Evolutionary conservation across 1,140 invertebrate species (phyloP), one percentile per base, ranked within the genome.

Genomic region (Phortica variegata): DNA sequence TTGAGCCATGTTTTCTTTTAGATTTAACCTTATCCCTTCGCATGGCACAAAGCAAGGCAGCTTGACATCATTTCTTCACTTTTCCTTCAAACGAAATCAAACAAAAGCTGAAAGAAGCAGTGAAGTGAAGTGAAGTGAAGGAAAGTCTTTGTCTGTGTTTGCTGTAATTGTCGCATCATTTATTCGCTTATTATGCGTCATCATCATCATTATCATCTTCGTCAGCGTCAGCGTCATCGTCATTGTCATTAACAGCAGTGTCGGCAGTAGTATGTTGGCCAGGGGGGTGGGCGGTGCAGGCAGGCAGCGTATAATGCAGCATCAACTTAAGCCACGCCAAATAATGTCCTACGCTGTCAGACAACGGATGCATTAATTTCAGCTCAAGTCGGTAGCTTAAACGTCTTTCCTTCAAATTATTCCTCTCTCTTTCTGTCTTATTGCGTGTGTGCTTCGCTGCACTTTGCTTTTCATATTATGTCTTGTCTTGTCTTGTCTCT

Each of bases 301-400:
- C n/a, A n/a, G 5, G 23, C 23, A 26, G 10, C 23, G 23, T 26
- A 26, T 26, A 5, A 41, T 34, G 32, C 13, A 34, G 32, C 6
- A n/a, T 6, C 32, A 42, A 51, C 49, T 55, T 46, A 43, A 19
- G 13, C 37, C 16, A 18, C 50, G 39, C 18, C 19, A 20, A 32
- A 39, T 39, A 46, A 55, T 36, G n/a, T 36, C 4, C 33, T 7
- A n/a, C 33, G n/a, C 5, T 56, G 54, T 39, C 40, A 50, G 36
- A 53, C 34, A 47, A 52, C 48, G 20, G 44, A n/a, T 34, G 44
- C 16, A 29, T 19, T 32, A 20, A 40, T 3, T 17, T 34, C 49
- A 36, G 36, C 34, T 52, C 34, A 20, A 42, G 13, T 8, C 39
- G 34, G n/a, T 20, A 16, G 9, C 16, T 17, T 5, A 36, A 5